phyloP scores from a whole-genome alignment of 2,888 invertebrate genomes.

The Creontiades dilutus region DNA sequence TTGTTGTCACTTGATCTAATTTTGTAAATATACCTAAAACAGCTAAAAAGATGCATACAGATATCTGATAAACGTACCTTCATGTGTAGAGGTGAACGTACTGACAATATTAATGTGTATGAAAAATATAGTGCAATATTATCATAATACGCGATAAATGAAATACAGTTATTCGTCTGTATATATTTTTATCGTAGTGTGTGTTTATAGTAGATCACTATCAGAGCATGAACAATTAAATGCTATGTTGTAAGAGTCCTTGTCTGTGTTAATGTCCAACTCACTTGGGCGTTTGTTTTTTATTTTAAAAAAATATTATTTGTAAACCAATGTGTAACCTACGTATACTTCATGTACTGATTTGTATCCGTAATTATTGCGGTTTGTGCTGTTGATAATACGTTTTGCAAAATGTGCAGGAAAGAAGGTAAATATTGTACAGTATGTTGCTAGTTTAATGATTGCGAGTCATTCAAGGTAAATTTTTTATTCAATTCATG shows the following conservation, averaged over 20 bases:
- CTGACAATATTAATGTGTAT: conserved; percentile 64
- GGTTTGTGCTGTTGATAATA: not conserved
- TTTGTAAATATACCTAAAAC: conserved; percentile 48
- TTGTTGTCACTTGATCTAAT: conserved; percentile 45
- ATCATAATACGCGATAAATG: conserved; percentile 16
- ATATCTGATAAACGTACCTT: conserved; percentile 40
- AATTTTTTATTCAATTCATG: too few relatives aligned
- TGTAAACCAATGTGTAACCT: not conserved
- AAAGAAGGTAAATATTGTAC: not conserved
- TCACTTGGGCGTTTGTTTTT: not conserved
- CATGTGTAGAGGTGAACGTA: conserved; percentile 53
- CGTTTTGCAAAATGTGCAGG: not conserved
- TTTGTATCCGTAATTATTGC: not conserved
- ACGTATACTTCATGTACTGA: not conserved
- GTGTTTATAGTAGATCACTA: conserved; percentile 18
- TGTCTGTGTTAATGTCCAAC: conserved; percentile 14
- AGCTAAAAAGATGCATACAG: conserved; percentile 2
- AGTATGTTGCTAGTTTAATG: too few relatives aligned
- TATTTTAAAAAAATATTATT: not conserved
- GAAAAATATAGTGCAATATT: conserved; percentile 62
- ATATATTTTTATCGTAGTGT: conserved; percentile 33
- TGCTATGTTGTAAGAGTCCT: not conserved
- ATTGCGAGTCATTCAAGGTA: too few relatives aligned
- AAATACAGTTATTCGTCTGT: conserved; percentile 31
- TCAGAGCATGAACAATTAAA: not conserved